phyloP scores from a whole-genome alignment of 2,888 invertebrate genomes.

The Acleris laterana region DNA sequence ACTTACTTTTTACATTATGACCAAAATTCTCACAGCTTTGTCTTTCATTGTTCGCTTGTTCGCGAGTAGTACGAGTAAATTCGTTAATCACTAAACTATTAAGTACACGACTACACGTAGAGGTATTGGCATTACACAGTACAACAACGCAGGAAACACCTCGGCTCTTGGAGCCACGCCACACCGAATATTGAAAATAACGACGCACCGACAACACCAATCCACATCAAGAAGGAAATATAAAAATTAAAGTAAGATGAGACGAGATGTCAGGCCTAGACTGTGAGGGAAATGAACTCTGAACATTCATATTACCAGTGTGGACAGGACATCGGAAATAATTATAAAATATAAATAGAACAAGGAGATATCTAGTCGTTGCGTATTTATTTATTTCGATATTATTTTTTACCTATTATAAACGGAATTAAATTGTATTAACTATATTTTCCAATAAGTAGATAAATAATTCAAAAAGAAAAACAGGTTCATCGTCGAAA shows the following conservation, averaged over 20 bases:
- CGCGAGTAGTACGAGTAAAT: slow-evolving; percentile 80
- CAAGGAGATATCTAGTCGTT: no score
- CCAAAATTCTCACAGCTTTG: slow-evolving; percentile 84
- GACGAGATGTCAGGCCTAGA: no score
- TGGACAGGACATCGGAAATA: no score
- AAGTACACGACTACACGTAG: slow-evolving; percentile 63
- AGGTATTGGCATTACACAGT: slow-evolving; percentile 59
- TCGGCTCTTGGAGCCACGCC: slow-evolving; percentile 20
- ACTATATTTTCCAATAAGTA: no score
- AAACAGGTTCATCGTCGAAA: no score
- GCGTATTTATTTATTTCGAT: no score
- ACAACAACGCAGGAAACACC: slow-evolving; percentile 17
- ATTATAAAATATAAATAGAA: no score
- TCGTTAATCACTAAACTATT: slow-evolving; percentile 78
- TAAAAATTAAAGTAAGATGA: background rate
- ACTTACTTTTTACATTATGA: slow-evolving; percentile 81
- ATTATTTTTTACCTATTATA: no score
- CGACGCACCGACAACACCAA: slow-evolving; percentile 15
- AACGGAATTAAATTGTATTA: no score
- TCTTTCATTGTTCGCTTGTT: slow-evolving; percentile 82
- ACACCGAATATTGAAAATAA: slow-evolving; percentile 16
- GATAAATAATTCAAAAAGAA: no score
- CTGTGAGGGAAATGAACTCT: no score
- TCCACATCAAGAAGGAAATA: background rate
- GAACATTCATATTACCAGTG: no score